These are phyloP conservation scores for Pholis gunnellus DNA, from an alignment of 2,113 vertebrate genomes.

Conservation along the genomic window DNA sequence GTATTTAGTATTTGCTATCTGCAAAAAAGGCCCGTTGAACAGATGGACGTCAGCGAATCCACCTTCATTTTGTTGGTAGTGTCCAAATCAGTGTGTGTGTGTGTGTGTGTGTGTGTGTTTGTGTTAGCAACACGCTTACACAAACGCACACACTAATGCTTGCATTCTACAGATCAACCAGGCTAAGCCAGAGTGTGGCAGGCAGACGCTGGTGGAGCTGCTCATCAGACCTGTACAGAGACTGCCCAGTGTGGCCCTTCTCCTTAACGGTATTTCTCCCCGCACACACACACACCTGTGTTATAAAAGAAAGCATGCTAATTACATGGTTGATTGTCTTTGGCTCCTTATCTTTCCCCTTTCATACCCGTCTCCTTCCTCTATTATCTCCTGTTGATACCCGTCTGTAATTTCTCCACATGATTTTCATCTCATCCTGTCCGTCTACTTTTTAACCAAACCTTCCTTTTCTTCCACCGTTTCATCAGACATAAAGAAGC, in stretches of 20 bases:
- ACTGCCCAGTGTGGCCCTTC: conserved; percentile 93
- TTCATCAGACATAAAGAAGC: conserved; percentile 95
- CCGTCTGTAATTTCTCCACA: not conserved
- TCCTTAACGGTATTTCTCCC: conserved; percentile 91
- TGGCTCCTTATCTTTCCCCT: conserved; percentile 4
- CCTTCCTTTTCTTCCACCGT: conserved; percentile 1
- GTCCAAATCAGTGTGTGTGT: too few relatives aligned
- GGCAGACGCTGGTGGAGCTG: conserved; percentile 94
- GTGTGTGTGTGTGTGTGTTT: too few relatives aligned
- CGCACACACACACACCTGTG: not conserved
- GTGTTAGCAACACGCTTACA: not conserved
- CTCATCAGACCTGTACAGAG: conserved; percentile 98
- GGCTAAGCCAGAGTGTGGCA: conserved; percentile 95
- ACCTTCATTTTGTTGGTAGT: not conserved
- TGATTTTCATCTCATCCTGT: conserved; percentile 8
- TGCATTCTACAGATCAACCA: conserved; percentile 90
- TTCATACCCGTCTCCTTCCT: not conserved
- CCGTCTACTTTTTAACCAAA: not conserved
- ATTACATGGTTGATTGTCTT: conserved; percentile 11
- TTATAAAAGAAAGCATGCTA: not conserved
- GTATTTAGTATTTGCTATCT: not conserved
- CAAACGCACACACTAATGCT: not conserved
- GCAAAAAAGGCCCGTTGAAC: not conserved
- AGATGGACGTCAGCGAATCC: not conserved
- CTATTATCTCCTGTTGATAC: conserved; percentile 3